Evolutionary conservation across 1,140 invertebrate genomes (phyloP).

Genomic region (Drosophila athabasca): DNA sequence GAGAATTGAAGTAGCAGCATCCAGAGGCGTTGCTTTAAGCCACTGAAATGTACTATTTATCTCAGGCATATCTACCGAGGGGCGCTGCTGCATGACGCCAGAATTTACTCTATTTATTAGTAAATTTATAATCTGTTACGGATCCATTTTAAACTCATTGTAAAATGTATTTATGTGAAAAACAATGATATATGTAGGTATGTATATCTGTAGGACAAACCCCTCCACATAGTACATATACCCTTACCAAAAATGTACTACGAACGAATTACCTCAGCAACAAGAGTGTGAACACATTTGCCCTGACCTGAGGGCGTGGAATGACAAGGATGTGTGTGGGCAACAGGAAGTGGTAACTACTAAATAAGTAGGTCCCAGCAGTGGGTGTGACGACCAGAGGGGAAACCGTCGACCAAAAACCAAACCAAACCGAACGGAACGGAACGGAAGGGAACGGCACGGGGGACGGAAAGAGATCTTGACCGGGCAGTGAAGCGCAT

Average conservation of each 20-base stretch:
- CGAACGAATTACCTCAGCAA: conserved; percentile 23
- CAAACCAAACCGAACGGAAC: conserved; percentile 22
- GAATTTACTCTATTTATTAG: background rate
- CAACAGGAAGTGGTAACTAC: conserved; percentile 58
- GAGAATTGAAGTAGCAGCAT: too few relatives aligned
- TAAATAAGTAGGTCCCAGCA: conserved; percentile 51
- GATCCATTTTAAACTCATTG: too few relatives aligned
- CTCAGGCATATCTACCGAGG: too few relatives aligned
- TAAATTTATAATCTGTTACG: background rate
- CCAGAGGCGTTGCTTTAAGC: background rate
- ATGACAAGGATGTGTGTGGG: conserved; percentile 40
- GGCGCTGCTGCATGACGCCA: too few relatives aligned
- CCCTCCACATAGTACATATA: background rate
- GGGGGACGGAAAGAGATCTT: conserved; percentile 24
- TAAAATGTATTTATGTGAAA: background rate
- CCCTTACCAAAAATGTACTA: background rate
- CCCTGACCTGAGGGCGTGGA: conserved; percentile 29
- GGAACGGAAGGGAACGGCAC: conserved; percentile 23
- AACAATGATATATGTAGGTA: background rate
- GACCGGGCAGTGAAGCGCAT: conserved; percentile 35
- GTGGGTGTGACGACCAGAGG: conserved; percentile 41
- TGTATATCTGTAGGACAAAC: background rate
- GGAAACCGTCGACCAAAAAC: background rate
- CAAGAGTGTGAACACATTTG: conserved; percentile 54
- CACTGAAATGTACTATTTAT: background rate